Base-by-base conservation (phyloP, 53 echinoderm and acorn worm genomes). In the Pentamera pediparva region DNA sequence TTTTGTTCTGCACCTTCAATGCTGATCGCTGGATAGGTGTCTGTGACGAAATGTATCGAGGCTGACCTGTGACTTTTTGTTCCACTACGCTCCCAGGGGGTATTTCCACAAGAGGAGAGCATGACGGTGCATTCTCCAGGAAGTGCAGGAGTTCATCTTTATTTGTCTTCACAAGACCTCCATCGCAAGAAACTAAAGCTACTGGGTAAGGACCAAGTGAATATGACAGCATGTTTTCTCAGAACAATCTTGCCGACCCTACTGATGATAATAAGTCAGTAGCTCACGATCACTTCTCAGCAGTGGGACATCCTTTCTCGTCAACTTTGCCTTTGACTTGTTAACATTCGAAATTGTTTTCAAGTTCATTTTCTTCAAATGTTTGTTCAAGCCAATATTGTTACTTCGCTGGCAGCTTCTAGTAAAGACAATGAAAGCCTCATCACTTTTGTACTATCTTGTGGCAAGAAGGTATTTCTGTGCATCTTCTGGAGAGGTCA, bases 1-100 rank as follows among this genome's bases (percentile, higher is more conserved):
- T 69, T 78, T 31, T 78, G 59, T 61, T 87, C 87, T 22, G 72
- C 77, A 82, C 82, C 82, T 63, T 87, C 82, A 5, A 87, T 82
- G 52, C 75, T 75, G 0, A 83, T 30, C 3, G 71, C 78, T 30
- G 78, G 82, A 63, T 87, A 87, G 52, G 76, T 81, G 77, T 87
- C 87, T 27, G 69, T 84, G 19, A 88, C 88, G 63, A 88, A 88
- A 59, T 84, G 88, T 30, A 87, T 30, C 33, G 8, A 43, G 17
- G 40, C 19, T 18, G 70, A 30, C 30, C 38, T 26, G 35, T 70
- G 43, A 15, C 32, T 19, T 6, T 39, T 13, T 34, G 81, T 37
- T 39, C 37, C 64, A 53, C 75, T 5, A 82, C 74, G 35, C 65
- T 32, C 36, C 36, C 62, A 61, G 35, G 35, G 20, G 62, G 62